Evolutionary conservation across 2,113 vertebrate genomes (phyloP), one percentile per base, ranked within the genome.

Genomic region (Monarcha castaneiventris): DNA sequence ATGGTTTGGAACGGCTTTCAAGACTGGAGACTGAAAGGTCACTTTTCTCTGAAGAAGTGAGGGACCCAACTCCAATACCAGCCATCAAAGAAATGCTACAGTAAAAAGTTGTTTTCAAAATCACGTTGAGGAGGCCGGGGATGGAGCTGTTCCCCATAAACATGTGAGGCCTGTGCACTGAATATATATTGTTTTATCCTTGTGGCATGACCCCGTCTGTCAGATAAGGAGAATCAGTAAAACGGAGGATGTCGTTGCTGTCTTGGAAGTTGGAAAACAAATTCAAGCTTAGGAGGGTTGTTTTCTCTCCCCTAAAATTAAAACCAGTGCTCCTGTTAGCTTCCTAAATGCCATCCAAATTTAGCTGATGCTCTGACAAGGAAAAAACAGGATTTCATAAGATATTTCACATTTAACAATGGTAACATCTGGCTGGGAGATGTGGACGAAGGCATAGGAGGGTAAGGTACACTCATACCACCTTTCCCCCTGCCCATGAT

Each of bases 171-270:
- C 79, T 84, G 80, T 84, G 66, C 0, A 0, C 20, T 81, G 69
- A 66, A 75, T 64, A 39, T 89, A 66, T 32, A 76, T 86, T 87
- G 88, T 87, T 97, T 91, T 92, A 94, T 51, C 76, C 92, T 66
- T 64, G 80, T 6, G 16, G 83, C 73, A 72, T 29, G 61, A 89
- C 76, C 80, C 15, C 0, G 7, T 75, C 58, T 92, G 49, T 94
- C 94, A 96, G 93, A 96, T 95, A 96, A 96, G 88, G 88, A 96
- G 85, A 86, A 93, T 49, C 73, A 84, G 83, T 78, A 52, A 93
- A 89, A 72, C 48, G 69, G 94, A 97, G 96, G 96, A 96, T 97
- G 93, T 96, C 94, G 96, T 97, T 4, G 13, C 87, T 92, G 79
- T 90, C 61, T 75, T 94, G 80, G 90, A 95, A 92, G 61, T 35